Evolutionary conservation across 2,113 vertebrate genomes (phyloP).

Genomic region (Merops nubicus): DNA sequence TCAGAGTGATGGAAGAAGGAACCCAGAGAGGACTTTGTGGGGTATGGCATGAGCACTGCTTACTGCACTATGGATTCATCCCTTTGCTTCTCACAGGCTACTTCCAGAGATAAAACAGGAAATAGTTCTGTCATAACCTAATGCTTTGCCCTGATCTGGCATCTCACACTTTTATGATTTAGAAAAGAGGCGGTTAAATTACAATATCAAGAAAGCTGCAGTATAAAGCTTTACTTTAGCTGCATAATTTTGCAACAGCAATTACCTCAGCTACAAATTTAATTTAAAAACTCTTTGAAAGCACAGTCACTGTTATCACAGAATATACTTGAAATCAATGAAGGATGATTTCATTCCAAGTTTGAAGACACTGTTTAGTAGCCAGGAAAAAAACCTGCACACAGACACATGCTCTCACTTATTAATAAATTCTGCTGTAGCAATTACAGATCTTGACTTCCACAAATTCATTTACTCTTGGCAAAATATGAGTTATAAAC

Average conservation of each 20-base stretch:
- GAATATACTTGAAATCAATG: slow-evolving; percentile 79
- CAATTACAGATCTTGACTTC: slow-evolving; percentile 63
- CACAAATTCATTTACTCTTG: slow-evolving; percentile 62
- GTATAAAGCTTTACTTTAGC: slow-evolving; percentile 56
- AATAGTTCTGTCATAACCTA: slow-evolving; percentile 35
- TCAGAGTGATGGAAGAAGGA: not conserved
- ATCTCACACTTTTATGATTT: slow-evolving; percentile 49
- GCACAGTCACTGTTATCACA: slow-evolving; percentile 61
- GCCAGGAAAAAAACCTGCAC: slow-evolving; percentile 30
- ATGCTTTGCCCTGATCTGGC: slow-evolving; percentile 41
- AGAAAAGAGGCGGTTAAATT: slow-evolving; percentile 71
- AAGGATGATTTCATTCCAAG: slow-evolving; percentile 74
- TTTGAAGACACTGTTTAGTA: slow-evolving; percentile 74
- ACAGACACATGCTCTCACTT: not conserved
- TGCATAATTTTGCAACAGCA: slow-evolving; percentile 75
- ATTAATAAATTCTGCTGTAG: slow-evolving; percentile 68
- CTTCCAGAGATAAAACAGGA: not conserved
- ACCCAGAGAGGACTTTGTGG: not conserved
- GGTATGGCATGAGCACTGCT: not conserved
- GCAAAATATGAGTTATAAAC: slow-evolving; percentile 70
- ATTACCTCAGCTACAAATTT: slow-evolving; percentile 80
- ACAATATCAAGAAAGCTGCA: slow-evolving; percentile 65
- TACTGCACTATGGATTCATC: not conserved
- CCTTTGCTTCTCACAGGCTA: not conserved
- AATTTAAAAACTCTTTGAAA: slow-evolving; percentile 80